Evolutionary conservation across 2,888 invertebrate genomes (phyloP), one percentile per base, ranked within the genome.

Genomic region (Zaprionus lineosus): DNA sequence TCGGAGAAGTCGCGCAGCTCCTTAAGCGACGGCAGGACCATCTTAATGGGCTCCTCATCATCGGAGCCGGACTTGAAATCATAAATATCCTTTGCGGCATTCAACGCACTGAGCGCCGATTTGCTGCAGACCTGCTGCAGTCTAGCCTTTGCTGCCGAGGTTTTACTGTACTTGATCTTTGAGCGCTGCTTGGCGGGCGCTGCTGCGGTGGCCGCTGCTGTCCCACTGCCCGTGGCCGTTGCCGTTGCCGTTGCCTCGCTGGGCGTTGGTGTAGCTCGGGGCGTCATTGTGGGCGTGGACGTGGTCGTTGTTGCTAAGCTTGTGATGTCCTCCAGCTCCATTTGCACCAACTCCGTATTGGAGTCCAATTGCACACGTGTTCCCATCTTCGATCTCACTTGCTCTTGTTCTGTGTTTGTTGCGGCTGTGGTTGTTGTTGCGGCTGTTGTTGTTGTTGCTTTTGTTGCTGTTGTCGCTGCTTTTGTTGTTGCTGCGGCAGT

Each of bases 61-160:
- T 90, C 90, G 0, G 90, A 90, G 0, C 90, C 90, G 0, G 89
- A 89, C 47, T 89, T 89, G 29, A 90, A 90, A 47, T 90, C 90
- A 9, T 90, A 90, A 3, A 90, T 76, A 51, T 89, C 89, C 61
- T 88, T 85, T 43, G 73, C 60, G 2, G 65, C 68, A 26, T 47
- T 56, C 36, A 53, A 36, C 7, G 37, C 24, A 19, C 26, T 55
- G 4, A 57, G 40, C 12, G 65, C 19, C 1, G 50, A 41, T 9
- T 57, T 40, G 26, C 56, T 55, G 63, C 62, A 62, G 52, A 36
- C 41, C 51, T 67, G 63, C 61, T 71, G 82, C 62, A 82, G 28
- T 2, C 84, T 53, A 29, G 66, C 72, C 37, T 84, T 79, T 1
- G 68, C 63, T 6, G 84, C 74, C 8, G 77, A 64, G 0, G 78